phyloP scores from a whole-genome alignment of 2,113 vertebrate genomes.

The Collichthys lucidus region DNA sequence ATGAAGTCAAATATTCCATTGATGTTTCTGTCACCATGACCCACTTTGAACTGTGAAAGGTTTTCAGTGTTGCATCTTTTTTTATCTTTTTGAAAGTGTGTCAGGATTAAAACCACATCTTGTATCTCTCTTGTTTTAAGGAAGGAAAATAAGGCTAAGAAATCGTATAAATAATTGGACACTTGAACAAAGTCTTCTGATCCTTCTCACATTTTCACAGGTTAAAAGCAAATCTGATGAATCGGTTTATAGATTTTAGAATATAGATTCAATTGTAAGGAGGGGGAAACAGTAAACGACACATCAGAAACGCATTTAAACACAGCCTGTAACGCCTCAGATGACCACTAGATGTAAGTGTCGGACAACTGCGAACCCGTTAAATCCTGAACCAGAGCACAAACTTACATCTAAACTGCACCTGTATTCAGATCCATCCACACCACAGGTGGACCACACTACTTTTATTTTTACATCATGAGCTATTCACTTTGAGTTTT shows the following conservation, averaged over 20 bases:
- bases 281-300: neutral
- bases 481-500: neutral
- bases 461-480: neutral
- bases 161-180: no score
- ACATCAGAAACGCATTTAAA: neutral
- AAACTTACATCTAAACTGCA: neutral
- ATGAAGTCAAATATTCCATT: neutral
- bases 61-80: neutral
- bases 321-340: neutral
- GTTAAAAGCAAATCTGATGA: no score
- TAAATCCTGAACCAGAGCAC: neutral
- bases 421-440: neutral
- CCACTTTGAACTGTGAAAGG: neutral
- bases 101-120: neutral
- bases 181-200: neutral
- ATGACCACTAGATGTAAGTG: conserved; percentile 39
- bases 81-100: neutral
- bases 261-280: no score
- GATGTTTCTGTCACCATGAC: neutral
- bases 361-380: neutral
- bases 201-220: no score
- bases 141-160: neutral
- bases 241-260: no score
- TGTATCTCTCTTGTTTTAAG: neutral
- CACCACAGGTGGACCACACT: neutral